Conservation (phyloP, 2,797 vertebrate species). For the Pangasius djambal region DNA sequence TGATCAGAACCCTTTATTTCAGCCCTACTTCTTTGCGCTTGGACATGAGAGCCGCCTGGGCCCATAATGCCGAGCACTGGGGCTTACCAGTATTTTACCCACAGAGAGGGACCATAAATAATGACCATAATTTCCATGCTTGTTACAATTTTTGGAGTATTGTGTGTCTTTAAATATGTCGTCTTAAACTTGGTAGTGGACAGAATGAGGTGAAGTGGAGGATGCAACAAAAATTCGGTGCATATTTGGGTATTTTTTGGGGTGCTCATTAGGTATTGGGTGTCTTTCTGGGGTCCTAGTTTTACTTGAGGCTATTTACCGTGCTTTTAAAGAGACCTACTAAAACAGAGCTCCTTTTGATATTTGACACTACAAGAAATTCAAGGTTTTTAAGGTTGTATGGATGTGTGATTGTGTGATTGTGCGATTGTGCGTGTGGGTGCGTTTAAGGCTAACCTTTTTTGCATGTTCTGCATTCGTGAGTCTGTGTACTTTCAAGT, state of each 20-base stretch:
- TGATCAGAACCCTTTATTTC: constrained; percentile 48
- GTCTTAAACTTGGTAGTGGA: constrained; percentile 51
- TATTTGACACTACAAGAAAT: constrained; percentile 47
- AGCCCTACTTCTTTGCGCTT: constrained; percentile 39
- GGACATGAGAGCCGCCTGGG: constrained; percentile 43
- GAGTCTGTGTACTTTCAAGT: constrained; percentile 51
- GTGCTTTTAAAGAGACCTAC: constrained; percentile 46
- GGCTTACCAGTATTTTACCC: constrained; percentile 78
- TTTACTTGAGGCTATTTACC: constrained; percentile 35
- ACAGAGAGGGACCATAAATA: constrained; percentile 35
- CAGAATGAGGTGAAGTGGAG: constrained; percentile 23
- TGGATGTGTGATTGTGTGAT: constrained; percentile 22
- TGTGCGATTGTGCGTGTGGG: constrained; percentile 24
- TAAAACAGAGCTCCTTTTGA: constrained; percentile 54
- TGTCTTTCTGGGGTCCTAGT: constrained; percentile 41
- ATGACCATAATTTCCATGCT: constrained; percentile 44
- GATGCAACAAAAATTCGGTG: constrained; percentile 23
- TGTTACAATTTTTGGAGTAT: constrained; percentile 55
- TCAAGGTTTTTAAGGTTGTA: constrained; percentile 50
- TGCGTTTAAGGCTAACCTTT: constrained; percentile 38
- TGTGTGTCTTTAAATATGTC: constrained; percentile 62
- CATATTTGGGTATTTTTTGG: neutral
- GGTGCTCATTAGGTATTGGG: constrained; percentile 2
- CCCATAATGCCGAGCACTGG: constrained; percentile 45
- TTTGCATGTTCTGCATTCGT: constrained; percentile 61